Evolutionary conservation across 2,797 vertebrate genomes (phyloP), one percentile per base, ranked within the genome.

Genomic region (Sternarchorhynchus goeldii): DNA sequence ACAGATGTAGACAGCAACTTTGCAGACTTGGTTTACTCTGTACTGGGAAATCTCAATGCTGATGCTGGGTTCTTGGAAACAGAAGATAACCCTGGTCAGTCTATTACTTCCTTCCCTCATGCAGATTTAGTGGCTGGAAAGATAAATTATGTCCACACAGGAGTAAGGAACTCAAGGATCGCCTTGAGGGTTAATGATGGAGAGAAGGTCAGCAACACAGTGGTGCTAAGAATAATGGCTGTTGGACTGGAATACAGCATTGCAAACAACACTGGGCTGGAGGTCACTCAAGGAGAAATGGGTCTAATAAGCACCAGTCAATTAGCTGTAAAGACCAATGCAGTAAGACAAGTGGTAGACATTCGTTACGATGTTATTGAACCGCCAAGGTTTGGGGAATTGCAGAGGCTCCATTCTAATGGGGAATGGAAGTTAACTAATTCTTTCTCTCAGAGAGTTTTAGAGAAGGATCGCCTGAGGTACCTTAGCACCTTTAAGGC

Each of bases 201-300:
- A 20, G 94, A 96, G 83, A 96, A 95, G 83, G 92, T 96, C 72
- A 97, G 96, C 88, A 97, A 96, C 84, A 95, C 94, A 0, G 93
- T 94, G 7, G 95, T 99, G 58, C 88, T 97, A 50, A 87, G 93
- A 76, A 87, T 98, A 77, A 92, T 94, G 90, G 94, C 95, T 7
- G 62, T 95, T 75, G 87, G 91, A 5, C 88, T 95, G 81, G 90
- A 96, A 81, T 96, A 94, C 85, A 92, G 90, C 87, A 87, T 98
- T 75, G 87, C 86, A 50, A 95, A 91, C 83, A 95, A 93, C 84
- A 96, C 93, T 0, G 94, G 94, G 20, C 83, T 96, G 77, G 85
- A 90, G 41, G 85, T 96, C 0, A 82, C 85, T 36, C 95, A 96
- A 86, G 95, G 95, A 78, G 88, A 88, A 76, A 62, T 71, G 0